Conservation (phyloP, 2,113 vertebrate species). For the Jaculus jaculus region DNA sequence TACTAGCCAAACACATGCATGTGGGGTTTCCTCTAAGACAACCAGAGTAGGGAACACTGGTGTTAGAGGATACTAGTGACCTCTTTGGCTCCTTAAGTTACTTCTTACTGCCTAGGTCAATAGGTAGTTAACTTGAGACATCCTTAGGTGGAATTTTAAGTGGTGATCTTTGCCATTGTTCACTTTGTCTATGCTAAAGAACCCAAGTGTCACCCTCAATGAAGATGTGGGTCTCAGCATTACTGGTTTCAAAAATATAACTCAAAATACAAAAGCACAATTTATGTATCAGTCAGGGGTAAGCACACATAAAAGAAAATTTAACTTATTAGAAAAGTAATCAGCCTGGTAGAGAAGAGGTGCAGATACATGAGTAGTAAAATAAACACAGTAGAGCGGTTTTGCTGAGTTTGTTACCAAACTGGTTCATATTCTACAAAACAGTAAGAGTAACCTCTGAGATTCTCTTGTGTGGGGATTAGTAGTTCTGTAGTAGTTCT, state of each 20-base stretch:
- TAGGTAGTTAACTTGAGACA: neutral
- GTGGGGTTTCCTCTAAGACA: neutral
- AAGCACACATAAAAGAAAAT: neutral
- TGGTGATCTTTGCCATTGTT: neutral
- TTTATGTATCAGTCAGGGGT: neutral
- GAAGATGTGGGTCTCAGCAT: neutral
- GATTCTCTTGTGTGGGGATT: neutral
- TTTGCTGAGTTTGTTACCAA: neutral
- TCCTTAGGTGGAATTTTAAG: neutral
- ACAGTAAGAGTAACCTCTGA: fast-evolving
- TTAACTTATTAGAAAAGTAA: neutral
- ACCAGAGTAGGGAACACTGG: neutral
- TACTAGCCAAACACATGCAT: neutral
- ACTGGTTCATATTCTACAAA: neutral
- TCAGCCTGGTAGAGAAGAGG: neutral
- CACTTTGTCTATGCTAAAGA: neutral
- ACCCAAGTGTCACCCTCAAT: neutral
- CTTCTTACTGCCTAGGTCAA: neutral
- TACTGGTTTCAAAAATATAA: neutral
- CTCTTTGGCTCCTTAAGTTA: no score
- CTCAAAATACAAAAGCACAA: neutral
- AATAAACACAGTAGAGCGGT: neutral
- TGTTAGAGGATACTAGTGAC: neutral
- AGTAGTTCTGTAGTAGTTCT: neutral
- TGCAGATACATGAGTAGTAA: neutral